phyloP scores from a whole-genome alignment of 2,113 vertebrate genomes.

The Piprites chloris region DNA sequence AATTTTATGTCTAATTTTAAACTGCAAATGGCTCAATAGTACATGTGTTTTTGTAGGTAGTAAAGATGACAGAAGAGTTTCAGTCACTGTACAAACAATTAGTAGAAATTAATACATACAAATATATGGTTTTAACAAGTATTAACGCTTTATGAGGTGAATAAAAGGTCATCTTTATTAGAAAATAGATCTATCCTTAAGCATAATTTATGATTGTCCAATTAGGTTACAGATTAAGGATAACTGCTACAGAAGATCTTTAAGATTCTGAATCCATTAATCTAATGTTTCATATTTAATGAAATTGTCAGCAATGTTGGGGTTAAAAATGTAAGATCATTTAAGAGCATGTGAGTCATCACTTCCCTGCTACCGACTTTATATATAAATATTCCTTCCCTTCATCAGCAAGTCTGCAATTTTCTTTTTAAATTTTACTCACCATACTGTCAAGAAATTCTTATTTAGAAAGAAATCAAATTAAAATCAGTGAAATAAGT shows the following conservation, averaged over 20 bases:
- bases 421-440: neutral
- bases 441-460: neutral
- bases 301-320: slow-evolving; percentile 6
- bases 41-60: neutral
- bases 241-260: neutral
- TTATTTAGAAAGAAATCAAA: neutral
- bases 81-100: neutral
- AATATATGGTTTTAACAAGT: neutral
- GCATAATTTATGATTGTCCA: neutral
- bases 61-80: neutral
- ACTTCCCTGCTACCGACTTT: neutral
- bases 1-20: neutral
- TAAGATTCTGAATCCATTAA: neutral
- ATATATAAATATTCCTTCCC: neutral
- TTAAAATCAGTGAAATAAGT: neutral
- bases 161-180: neutral
- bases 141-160: neutral
- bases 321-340: slow-evolving; percentile 7
- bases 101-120: neutral
- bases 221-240: neutral
- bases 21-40: neutral
- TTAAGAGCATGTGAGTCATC: neutral
- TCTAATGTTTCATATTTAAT: slow-evolving; percentile 38
- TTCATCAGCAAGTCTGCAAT: neutral
- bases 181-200: neutral